Base-by-base conservation (phyloP, 2,113 vertebrate species). In the Percina caprodes region DNA sequence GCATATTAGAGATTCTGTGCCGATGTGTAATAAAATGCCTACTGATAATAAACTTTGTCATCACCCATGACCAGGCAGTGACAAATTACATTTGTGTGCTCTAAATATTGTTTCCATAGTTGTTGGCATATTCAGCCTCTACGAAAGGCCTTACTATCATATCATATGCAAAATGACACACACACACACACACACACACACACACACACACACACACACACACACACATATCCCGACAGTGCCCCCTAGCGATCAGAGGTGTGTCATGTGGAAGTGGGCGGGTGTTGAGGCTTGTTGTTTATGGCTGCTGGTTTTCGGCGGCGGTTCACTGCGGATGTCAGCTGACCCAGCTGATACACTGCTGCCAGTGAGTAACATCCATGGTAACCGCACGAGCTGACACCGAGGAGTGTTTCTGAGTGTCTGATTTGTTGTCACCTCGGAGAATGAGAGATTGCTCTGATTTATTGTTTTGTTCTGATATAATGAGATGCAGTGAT, bases 301-400 rank as follows among this genome's bases (percentile, higher is more conserved):
- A 90, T 88, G 85, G 79, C 89, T 65, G 85, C 82, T 89, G 84
- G 83, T 58, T 87, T 86, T 90, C 81, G 86, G 77, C 82, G 69
- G 86, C 56, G 69, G 77, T 87, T 85, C 82, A 88, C 92, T 92
- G 93, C 92, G 87, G 91, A 93, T 92, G 88, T 92, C 90, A 92
- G 89, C 89, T 89, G 91, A 87, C 83, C 84, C 65, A 30, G 62
- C 77, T 85, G 74, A 86, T 74, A 78, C 61, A 48, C 72, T 67
- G 74, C 68, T 79, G 59, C 73, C 74, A 78, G 51, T 45, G 23
- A 73, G 73, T 10, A 42, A 42, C 39, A 42, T 42, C 39, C 39
- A 42, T 42, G 39, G 39, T 42, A 74, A 68, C 77, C 74, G 77
- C 85, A 60, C 59, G 69, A 55, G 75, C 68, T 79, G 74, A 88